Evolutionary conservation across 2,888 invertebrate genomes (phyloP).

Genomic region (Clanis bilineata): DNA sequence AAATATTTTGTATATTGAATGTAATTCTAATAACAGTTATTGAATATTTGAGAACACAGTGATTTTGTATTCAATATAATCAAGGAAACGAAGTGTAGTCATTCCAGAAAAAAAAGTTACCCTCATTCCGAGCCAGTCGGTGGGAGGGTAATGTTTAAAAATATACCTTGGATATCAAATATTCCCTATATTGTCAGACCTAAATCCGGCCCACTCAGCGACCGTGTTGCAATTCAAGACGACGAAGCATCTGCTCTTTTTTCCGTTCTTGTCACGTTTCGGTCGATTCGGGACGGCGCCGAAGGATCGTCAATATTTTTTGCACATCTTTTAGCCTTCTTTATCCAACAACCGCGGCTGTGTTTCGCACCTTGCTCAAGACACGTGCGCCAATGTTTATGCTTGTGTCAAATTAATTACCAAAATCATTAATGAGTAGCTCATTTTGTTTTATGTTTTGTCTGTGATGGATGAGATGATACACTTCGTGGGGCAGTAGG

Average conservation of each 20-base stretch:
- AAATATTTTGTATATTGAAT: too few relatives aligned
- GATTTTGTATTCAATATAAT: too few relatives aligned
- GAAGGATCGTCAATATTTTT: neutral
- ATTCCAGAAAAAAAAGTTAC: too few relatives aligned
- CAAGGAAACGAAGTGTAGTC: too few relatives aligned
- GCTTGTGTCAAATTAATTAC: neutral
- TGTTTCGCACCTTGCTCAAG: neutral
- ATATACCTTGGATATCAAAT: too few relatives aligned
- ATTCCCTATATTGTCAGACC: neutral
- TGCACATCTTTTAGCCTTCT: neutral
- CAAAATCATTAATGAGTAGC: neutral
- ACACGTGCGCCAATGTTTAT: neutral
- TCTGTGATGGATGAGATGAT: too few relatives aligned
- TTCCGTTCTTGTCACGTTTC: conserved; percentile 10
- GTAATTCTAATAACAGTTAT: too few relatives aligned
- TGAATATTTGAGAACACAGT: too few relatives aligned
- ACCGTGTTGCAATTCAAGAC: conserved; percentile 1
- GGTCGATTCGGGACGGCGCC: neutral
- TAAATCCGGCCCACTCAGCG: neutral
- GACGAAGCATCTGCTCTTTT: conserved; percentile 8
- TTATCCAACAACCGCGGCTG: neutral
- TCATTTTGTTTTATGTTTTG: too few relatives aligned
- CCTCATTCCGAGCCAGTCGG: too few relatives aligned
- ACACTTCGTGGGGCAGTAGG: too few relatives aligned
- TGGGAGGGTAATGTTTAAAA: too few relatives aligned